Percentiles rank a stretch among this genome's conserved stretches.
Evolutionary conservation across 2,797 vertebrate genomes (phyloP).

Genomic region (Ctenopoma kingsleyae): DNA sequence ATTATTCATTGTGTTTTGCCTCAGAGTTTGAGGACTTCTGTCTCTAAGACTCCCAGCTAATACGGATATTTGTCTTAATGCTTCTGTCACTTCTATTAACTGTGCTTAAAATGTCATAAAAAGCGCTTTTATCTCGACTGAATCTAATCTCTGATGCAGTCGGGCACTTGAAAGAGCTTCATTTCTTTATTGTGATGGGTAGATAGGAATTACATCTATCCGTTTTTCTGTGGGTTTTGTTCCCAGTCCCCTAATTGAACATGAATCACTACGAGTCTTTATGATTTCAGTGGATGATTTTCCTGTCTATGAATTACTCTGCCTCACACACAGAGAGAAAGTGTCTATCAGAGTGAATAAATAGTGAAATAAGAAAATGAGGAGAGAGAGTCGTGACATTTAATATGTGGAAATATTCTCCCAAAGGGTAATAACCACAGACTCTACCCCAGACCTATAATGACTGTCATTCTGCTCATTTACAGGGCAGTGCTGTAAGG

Average conservation of each 20-base stretch:
- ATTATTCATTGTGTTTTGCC: conserved; percentile 16
- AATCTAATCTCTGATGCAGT: conserved; percentile 62
- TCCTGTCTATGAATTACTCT: conserved; percentile 77
- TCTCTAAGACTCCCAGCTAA: conserved; percentile 13
- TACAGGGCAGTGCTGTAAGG: conserved; percentile 24
- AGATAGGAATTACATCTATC: conserved; percentile 66
- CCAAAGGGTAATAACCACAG: conserved; percentile 73
- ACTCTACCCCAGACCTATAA: conserved; percentile 69
- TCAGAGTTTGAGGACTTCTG: conserved; percentile 26
- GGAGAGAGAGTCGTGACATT: conserved; percentile 78
- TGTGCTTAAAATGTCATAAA: conserved; percentile 54
- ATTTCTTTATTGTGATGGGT: conserved; percentile 48
- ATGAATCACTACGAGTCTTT: conserved; percentile 63
- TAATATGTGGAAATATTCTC: conserved; percentile 82
- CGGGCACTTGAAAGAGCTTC: conserved; percentile 61
- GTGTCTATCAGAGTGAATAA: conserved; percentile 85
- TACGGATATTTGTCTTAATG: conserved; percentile 26
- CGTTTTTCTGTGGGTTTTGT: conserved; percentile 60
- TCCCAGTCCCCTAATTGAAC: conserved; percentile 58
- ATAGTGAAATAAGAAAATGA: conserved; percentile 79
- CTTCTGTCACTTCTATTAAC: conserved; percentile 38
- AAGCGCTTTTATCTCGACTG: conserved; percentile 50
- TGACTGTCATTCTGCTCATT: conserved; percentile 62
- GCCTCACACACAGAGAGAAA: conserved; percentile 82
- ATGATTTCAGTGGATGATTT: conserved; percentile 65